phyloP scores from a whole-genome alignment of 1,140 invertebrate species.

The Macrotrachela quadricornifera region DNA sequence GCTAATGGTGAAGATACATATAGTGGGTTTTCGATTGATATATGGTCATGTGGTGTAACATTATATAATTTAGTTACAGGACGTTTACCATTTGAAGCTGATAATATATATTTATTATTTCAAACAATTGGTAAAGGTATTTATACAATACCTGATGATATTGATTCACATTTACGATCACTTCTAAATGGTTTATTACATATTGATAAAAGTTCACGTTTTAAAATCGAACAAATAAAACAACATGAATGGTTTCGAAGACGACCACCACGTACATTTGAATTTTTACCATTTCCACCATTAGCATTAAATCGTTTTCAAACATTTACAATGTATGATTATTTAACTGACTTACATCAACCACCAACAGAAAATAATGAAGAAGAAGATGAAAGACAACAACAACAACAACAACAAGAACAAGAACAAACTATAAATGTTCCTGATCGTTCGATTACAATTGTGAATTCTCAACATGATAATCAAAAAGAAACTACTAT shows the following conservation, averaged over 20 bases:
- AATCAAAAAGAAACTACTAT: too few species aligned
- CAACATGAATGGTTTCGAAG: conserved; percentile 58
- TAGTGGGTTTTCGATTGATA: conserved; percentile 53
- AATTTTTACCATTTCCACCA: too few species aligned
- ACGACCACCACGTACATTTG: conserved; percentile 35
- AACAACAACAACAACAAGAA: too few species aligned
- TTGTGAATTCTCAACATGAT: too few species aligned
- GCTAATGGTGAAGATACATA: conserved; percentile 1
- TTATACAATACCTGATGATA: conserved; percentile 76
- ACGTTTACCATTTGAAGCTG: conserved; percentile 63
- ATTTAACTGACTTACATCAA: too few species aligned
- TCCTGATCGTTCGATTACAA: too few species aligned
- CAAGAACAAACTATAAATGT: too few species aligned
- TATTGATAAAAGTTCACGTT: conserved; percentile 13
- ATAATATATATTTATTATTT: too few species aligned
- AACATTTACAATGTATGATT: too few species aligned
- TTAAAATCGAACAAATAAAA: conserved; percentile 54
- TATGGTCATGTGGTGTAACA: conserved; percentile 88
- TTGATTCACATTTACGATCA: conserved; percentile 48
- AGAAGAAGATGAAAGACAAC: too few species aligned
- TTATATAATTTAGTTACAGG: conserved; percentile 88
- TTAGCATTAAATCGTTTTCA: too few species aligned
- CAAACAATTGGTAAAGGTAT: conserved; percentile 55
- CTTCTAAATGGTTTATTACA: conserved; percentile 38
- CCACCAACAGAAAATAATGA: too few species aligned